phyloP scores from a whole-genome alignment of 2,797 vertebrate genomes.

The Cyclura pinguis region DNA sequence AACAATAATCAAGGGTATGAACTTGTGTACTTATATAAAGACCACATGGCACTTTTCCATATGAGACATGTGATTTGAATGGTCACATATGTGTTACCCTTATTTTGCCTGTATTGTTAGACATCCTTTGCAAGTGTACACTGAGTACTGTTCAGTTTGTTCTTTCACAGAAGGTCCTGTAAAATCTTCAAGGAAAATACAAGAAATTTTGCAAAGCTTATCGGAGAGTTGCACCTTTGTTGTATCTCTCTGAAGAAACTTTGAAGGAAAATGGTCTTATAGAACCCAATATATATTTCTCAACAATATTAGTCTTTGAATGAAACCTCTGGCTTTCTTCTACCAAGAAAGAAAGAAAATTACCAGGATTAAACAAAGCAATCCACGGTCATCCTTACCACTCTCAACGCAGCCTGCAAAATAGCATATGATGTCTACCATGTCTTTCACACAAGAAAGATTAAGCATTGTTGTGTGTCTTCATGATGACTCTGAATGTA shows the following conservation, averaged over 20 bases:
- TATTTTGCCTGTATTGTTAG: slow-evolving; percentile 1
- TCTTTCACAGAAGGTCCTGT: slow-evolving; percentile 24
- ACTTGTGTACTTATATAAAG: background rate
- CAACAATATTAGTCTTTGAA: slow-evolving; percentile 28
- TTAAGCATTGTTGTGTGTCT: slow-evolving; percentile 63
- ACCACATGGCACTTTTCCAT: background rate
- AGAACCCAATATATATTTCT: background rate
- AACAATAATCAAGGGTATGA: background rate
- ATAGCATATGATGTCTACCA: slow-evolving; percentile 34
- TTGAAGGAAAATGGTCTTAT: slow-evolving; percentile 12
- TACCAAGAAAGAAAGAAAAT: slow-evolving; percentile 46
- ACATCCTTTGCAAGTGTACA: background rate
- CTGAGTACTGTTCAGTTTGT: background rate
- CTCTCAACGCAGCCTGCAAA: slow-evolving; percentile 44
- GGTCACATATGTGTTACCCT: background rate
- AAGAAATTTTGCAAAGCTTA: background rate
- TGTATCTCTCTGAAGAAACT: slow-evolving; percentile 8
- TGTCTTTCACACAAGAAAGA: slow-evolving; percentile 49
- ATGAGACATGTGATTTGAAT: slow-evolving; percentile 3
- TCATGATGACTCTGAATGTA: slow-evolving; percentile 55
- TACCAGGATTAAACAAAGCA: slow-evolving; percentile 16
- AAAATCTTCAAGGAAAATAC: slow-evolving; percentile 26
- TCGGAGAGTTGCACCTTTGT: slow-evolving; percentile 30
- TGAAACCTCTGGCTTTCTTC: slow-evolving; percentile 35
- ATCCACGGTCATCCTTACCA: slow-evolving; percentile 32